Evolutionary conservation across 2,888 invertebrate genomes (phyloP), one percentile per base, ranked within the genome.

Genomic region (Pharmacophagus antenor): DNA sequence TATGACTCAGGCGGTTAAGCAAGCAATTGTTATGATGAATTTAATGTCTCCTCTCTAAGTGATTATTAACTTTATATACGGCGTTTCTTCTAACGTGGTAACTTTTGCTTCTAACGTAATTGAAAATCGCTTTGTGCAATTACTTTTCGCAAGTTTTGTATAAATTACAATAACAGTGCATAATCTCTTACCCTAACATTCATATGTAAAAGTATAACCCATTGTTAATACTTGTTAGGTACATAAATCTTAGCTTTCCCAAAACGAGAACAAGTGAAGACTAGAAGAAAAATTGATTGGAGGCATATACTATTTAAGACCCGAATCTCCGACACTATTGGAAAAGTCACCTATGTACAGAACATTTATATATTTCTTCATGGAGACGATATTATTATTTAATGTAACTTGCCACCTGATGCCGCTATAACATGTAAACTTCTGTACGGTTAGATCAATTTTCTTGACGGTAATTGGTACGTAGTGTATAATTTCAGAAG

Each of bases 11-110:
- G 72, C 78, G 75, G 77, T 75, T 77, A 70, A 76, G 76, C 66
- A 74, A 79, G 74, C 77, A 74, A 73, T 80, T 80, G 80, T 81
- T 82, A 81, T 80, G 79, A 75, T 72, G 70, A 78, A 80, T 84
- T 84, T 82, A 85, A 86, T 83, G 84, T 71, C 72, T 67, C 65
- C 67, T 69, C 65, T 72, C 71, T 77, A 79, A 83, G 79, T 80
- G 76, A 78, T 78, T 70, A 77, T 78, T 80, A 79, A 79, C 74
- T 72, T 79, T 80, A 77, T 70, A 72, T 72, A 73, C 76, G 75
- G 74, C 75, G 69, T 75, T 77, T 71, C 72, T 77, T 76, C 74
- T 73, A 70, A 70, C 69, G 58, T 12, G 7, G 20, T 17, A 17
- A 27, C 58, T 52, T 56, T 54, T 25, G n/a, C 50, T 25, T 25